These are phyloP conservation scores for Vulpes lagopus DNA, from an alignment of 2,113 vertebrate genomes.

Conservation along the genomic window DNA sequence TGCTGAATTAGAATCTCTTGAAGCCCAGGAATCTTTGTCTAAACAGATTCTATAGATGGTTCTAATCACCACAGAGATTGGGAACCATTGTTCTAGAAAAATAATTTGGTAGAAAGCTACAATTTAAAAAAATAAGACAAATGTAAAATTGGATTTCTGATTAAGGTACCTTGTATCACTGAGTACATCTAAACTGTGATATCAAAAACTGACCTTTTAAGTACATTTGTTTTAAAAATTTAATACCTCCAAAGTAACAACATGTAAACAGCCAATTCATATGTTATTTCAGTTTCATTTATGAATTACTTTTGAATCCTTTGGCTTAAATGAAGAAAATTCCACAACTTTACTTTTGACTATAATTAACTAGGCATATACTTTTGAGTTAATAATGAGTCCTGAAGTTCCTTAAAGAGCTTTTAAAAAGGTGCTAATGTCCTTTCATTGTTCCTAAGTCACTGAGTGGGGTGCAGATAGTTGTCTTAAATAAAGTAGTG, in stretches of 20 bases:
- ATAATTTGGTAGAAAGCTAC: conserved; percentile 76
- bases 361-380: conserved; percentile 89
- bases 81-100: conserved; percentile 44
- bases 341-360: conserved; percentile 85
- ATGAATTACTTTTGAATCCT: conserved; percentile 86
- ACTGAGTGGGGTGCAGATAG: conserved; percentile 85
- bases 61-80: background rate
- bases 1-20: conserved; percentile 32
- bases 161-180: conserved; percentile 78
- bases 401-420: conserved; percentile 84
- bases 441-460: conserved; percentile 81
- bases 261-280: conserved; percentile 83
- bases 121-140: conserved; percentile 74
- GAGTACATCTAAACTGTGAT: conserved; percentile 76
- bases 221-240: conserved; percentile 76
- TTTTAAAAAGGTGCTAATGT: conserved; percentile 81
- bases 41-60: background rate
- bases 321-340: conserved; percentile 86
- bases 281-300: conserved; percentile 87
- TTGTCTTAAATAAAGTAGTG: conserved; percentile 87
- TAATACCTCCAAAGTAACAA: conserved; percentile 81
- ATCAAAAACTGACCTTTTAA: conserved; percentile 79
- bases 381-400: conserved; percentile 88
- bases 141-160: conserved; percentile 79
- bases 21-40: conserved; percentile 25